Evolutionary conservation across 2,113 vertebrate species (phyloP).

Genomic region (Herpailurus yagouaroundi): DNA sequence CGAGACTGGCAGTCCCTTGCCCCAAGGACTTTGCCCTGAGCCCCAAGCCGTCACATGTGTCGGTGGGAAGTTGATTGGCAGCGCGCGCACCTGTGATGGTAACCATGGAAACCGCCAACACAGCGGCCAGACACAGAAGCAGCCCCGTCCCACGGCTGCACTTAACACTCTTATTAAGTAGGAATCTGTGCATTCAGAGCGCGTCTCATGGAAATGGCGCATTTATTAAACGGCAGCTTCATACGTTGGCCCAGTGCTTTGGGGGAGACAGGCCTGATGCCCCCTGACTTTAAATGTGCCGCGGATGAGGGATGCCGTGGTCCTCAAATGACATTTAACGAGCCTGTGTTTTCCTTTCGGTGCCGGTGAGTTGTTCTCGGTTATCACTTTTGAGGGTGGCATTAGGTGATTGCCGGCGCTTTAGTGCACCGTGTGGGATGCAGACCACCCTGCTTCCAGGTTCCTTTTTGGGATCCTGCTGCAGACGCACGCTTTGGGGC

Average conservation of each 20-base stretch:
- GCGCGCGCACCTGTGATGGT: not conserved
- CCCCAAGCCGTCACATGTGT: not conserved
- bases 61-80: not conserved
- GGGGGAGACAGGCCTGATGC: not conserved
- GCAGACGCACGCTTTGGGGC: not conserved
- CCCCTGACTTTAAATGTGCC: not conserved
- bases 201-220: not conserved
- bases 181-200: constrained; percentile 32
- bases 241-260: not conserved
- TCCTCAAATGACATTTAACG: constrained; percentile 16
- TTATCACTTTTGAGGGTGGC: not conserved
- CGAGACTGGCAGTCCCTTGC: not conserved
- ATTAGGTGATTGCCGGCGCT: not conserved
- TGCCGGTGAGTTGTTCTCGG: not conserved
- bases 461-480: not conserved
- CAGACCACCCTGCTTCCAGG: not conserved
- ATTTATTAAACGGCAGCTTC: constrained; percentile 48
- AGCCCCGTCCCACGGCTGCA: not conserved
- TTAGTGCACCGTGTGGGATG: fast-evolving
- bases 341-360: not conserved
- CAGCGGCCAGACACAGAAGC: not conserved
- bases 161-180: constrained; percentile 23
- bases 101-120: constrained; percentile 46
- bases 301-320: not conserved
- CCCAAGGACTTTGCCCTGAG: not conserved